Evolutionary conservation across 2,797 vertebrate species (phyloP), one percentile per base, ranked within the genome.

Genomic region (Phoeniculus purpureus): DNA sequence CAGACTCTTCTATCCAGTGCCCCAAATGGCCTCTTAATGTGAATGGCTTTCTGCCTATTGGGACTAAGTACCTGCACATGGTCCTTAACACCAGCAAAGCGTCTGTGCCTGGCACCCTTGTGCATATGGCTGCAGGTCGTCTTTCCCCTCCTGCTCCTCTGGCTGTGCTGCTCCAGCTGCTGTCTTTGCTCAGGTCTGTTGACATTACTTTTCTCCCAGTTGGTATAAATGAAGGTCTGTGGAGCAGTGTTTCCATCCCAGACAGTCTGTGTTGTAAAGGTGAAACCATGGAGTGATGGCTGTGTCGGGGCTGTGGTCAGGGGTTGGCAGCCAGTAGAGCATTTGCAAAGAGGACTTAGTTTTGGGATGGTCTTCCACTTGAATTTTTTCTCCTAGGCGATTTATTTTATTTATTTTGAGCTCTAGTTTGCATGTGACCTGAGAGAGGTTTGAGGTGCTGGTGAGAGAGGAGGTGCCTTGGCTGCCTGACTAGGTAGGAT

Each of bases 281-380:
- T 3, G 0, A 67, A 77, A 51, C 61, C 22, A 3, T 11, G 27
- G 68, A 81, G 50, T 0, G 0, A 16, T 72, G 47, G 50, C 85
- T 85, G 47, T 73, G 23, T 67, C 62, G 29, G 61, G 40, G 15
- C 51, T 78, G 55, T 22, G 15, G 2, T 56, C 12, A 18, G 65
- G 77, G 77, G 15, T 55, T 88, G 65, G 74, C 66, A 91, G 51
- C 59, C 61, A 20, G 58, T 79, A 62, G 86, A 93, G 73, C 34
- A 47, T 61, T 85, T 83, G 43, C 45, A 40, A 48, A 79, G 77
- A 92, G 15, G 15, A 1, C 56, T 88, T 50, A 87, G 13, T 89
- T 89, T 75, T 68, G 29, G 75, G 40, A 62, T 66, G 72, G 70
- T 86, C 89, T 92, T 78, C 80, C 60, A 71, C 80, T 91, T 87